These are phyloP conservation scores for Epirrhoe alternata DNA, from an alignment of 2,888 invertebrate genomes.

Conservation along the genomic window DNA sequence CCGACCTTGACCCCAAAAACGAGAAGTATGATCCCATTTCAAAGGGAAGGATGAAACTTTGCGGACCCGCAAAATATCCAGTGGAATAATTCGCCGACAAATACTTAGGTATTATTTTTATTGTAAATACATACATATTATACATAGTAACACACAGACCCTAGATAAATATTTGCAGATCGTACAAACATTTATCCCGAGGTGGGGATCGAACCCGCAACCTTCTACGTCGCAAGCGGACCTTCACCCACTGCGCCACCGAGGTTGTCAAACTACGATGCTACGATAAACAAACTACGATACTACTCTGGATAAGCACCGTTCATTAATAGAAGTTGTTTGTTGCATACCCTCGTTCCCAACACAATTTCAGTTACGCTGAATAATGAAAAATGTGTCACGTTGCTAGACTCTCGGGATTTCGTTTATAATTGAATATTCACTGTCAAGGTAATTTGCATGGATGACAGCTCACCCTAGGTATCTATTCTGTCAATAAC, in stretches of 20 bases:
- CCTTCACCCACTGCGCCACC: too few relatives aligned
- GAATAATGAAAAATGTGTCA: constrained; percentile 28
- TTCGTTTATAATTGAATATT: constrained; percentile 16
- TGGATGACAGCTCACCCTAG: constrained; percentile 10
- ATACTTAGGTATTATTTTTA: not conserved
- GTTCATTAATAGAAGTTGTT: constrained; percentile 22
- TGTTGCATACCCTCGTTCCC: constrained; percentile 22
- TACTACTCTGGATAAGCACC: constrained; percentile 7
- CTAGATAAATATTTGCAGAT: too few relatives aligned
- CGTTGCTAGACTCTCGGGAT: constrained; percentile 1
- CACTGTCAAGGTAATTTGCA: constrained; percentile 20
- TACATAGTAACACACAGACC: too few relatives aligned
- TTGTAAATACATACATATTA: too few relatives aligned
- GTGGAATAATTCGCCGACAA: not conserved
- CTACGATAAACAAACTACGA: not conserved
- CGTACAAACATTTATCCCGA: too few relatives aligned
- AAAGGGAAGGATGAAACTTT: not conserved
- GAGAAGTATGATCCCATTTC: constrained; percentile 12
- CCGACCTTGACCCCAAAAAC: constrained; percentile 35
- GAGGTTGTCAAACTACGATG: too few relatives aligned
- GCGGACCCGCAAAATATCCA: not conserved
- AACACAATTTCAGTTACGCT: constrained; percentile 24
- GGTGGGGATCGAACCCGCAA: too few relatives aligned
- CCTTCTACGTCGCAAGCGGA: too few relatives aligned
- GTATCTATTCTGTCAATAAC: constrained; percentile 21